phyloP scores from a whole-genome alignment of 2,113 vertebrate genomes.

The Thunnus maccoyii region DNA sequence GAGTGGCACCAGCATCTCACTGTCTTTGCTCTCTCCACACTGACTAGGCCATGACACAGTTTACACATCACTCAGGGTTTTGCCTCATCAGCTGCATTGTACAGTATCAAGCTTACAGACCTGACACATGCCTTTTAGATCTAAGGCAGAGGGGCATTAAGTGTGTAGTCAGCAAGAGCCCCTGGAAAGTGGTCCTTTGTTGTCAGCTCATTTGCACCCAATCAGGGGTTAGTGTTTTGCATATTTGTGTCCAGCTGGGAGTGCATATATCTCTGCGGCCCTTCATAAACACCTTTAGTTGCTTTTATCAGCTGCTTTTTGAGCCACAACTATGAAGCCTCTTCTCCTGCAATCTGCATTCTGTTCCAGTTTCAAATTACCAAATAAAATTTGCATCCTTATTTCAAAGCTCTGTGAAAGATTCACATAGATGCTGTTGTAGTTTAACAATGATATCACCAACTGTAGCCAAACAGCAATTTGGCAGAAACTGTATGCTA shows the following conservation, averaged over 20 bases:
- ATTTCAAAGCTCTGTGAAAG: background rate
- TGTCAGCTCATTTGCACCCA: too few relatives aligned
- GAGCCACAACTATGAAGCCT: background rate
- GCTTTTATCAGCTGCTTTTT: background rate
- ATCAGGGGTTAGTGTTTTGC: background rate
- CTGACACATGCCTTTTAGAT: too few relatives aligned
- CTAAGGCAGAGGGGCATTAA: too few relatives aligned
- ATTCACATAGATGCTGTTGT: background rate
- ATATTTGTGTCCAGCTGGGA: background rate
- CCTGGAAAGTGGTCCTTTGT: too few relatives aligned
- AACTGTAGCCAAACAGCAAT: conserved; percentile 11
- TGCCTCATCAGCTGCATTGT: too few relatives aligned
- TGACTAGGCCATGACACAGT: too few relatives aligned
- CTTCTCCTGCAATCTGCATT: background rate
- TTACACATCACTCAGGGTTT: too few relatives aligned
- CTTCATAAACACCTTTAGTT: background rate
- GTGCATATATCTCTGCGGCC: background rate
- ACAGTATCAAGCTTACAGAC: too few relatives aligned
- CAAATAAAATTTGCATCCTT: background rate
- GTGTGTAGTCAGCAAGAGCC: too few relatives aligned
- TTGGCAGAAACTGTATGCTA: conserved; percentile 15
- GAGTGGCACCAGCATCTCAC: too few relatives aligned
- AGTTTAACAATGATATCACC: conserved; percentile 4
- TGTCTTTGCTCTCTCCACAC: too few relatives aligned
- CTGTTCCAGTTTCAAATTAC: background rate